Conservation (phyloP, 1,140 invertebrate species). For the Homalodisca vitripennis region DNA sequence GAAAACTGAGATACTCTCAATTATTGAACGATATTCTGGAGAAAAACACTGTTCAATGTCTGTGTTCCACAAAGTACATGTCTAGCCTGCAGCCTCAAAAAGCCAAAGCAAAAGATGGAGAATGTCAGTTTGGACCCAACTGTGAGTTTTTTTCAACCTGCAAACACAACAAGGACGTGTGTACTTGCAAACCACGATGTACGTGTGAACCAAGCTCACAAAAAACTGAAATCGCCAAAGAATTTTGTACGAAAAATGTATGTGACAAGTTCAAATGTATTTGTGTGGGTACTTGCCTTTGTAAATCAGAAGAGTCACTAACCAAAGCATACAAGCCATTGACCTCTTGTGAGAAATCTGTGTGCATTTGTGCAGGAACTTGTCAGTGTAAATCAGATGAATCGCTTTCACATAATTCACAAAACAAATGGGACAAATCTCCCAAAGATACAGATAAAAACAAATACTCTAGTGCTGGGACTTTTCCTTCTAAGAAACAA, state of each 20-base stretch:
- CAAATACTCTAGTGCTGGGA: no score
- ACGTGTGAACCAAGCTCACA: background rate
- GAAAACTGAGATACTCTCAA: background rate
- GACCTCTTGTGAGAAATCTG: no score
- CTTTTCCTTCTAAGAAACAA: no score
- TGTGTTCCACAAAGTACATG: background rate
- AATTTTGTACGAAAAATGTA: no score
- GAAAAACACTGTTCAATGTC: background rate
- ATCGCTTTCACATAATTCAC: no score
- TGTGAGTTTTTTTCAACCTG: background rate
- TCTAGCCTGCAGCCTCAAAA: background rate
- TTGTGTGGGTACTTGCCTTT: background rate
- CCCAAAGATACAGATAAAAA: no score
- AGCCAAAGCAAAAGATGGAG: background rate
- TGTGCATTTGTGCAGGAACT: no score
- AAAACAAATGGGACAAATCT: no score
- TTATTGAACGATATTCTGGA: background rate
- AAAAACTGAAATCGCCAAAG: background rate
- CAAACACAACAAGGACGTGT: background rate
- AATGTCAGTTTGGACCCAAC: constrained; percentile 4
- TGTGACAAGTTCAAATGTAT: no score
- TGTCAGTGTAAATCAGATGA: no score
- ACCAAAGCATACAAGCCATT: no score
- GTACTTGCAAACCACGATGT: background rate
- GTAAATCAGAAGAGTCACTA: background rate